phyloP scores from a whole-genome alignment of 2,113 vertebrate genomes.

The Paramormyrops kingsleyae region DNA sequence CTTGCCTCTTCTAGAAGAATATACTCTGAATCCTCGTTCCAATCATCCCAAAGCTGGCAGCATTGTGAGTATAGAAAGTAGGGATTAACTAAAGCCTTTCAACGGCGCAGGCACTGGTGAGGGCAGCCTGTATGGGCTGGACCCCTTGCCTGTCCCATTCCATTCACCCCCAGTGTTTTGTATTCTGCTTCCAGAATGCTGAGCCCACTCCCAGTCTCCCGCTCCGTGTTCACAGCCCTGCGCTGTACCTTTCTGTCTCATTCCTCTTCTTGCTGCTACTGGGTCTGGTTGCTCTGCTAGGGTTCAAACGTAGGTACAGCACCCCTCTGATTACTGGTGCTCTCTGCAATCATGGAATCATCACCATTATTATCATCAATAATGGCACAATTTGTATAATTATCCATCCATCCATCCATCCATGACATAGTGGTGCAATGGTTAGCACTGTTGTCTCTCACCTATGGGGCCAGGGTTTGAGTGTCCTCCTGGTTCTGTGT shows the following conservation, averaged over 20 bases:
- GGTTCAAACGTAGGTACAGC: conserved; percentile 51
- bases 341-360: background rate
- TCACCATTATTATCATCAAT: background rate
- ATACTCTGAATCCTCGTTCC: conserved; percentile 48
- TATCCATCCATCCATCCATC: background rate
- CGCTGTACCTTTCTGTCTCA: conserved; percentile 55
- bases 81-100: background rate
- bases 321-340: background rate
- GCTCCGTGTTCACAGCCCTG: conserved; percentile 53
- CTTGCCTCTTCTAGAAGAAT: conserved; percentile 14
- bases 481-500: background rate
- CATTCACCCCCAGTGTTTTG: conserved; percentile 1
- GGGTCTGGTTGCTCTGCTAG: conserved; percentile 40
- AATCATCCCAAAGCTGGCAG: conserved; percentile 38
- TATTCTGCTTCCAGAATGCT: conserved; percentile 39
- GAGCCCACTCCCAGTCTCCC: conserved; percentile 44
- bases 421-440: background rate
- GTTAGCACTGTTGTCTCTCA: background rate
- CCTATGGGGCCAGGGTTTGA: background rate
- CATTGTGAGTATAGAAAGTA: conserved; percentile 38
- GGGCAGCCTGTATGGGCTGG: background rate
- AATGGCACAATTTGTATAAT: background rate
- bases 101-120: background rate
- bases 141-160: background rate
- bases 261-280: conserved; percentile 42